Percentiles rank a stretch among this genome's conserved stretches.
Conservation (phyloP, 2,797 vertebrate species). For the Betta splendens region DNA sequence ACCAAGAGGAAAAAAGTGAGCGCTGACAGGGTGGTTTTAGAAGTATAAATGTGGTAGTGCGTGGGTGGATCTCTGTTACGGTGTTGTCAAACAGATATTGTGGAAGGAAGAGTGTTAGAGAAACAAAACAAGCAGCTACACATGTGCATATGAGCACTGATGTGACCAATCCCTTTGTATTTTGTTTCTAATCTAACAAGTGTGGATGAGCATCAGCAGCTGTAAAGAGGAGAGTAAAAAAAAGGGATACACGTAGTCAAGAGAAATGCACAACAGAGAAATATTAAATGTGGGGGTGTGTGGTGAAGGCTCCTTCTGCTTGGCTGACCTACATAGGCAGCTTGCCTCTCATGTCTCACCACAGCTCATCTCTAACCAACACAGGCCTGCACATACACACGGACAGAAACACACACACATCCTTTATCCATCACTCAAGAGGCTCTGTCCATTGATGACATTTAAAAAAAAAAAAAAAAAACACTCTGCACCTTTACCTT, state of each 20-base stretch:
- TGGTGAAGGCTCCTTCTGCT: constrained; percentile 81
- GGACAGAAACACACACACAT: constrained; percentile 24
- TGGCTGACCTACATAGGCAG: constrained; percentile 88
- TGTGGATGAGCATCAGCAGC: constrained; percentile 44
- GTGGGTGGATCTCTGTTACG: constrained; percentile 28
- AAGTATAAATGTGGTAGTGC: constrained; percentile 34
- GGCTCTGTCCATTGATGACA: constrained; percentile 83
- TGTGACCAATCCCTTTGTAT: constrained; percentile 16
- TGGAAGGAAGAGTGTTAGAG: constrained; percentile 10
- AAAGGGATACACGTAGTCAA: constrained; percentile 39
- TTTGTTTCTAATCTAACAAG: constrained; percentile 35
- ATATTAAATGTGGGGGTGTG: constrained; percentile 83
- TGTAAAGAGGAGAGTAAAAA: constrained; percentile 40
- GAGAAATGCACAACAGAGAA: constrained; percentile 74
- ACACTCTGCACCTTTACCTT: neutral
- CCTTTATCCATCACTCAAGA: constrained; percentile 76
- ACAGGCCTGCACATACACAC: constrained; percentile 61
- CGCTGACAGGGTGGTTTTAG: constrained; percentile 21
- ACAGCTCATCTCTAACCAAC: constrained; percentile 79
- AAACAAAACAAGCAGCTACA: constrained; percentile 9
- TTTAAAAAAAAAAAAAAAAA: constrained; percentile 22
- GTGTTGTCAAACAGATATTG: constrained; percentile 18
- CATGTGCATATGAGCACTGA: constrained; percentile 4
- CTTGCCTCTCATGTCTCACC: constrained; percentile 82
- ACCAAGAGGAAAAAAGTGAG: constrained; percentile 18